Conservation (phyloP, 2,888 invertebrate genomes). For the Cerastis leucographa region DNA sequence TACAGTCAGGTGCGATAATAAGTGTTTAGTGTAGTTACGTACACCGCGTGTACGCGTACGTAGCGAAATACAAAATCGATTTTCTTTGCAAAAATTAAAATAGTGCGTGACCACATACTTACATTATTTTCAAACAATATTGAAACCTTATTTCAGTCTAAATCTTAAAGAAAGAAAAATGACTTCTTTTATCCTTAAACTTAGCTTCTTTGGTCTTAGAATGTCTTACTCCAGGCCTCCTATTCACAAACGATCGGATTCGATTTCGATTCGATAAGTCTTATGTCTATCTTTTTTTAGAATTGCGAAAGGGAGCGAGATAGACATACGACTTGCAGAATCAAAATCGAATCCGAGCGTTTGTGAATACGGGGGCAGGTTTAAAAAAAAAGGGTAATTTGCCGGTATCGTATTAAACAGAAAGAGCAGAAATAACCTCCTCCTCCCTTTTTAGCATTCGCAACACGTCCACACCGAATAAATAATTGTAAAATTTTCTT, state of each 20-base stretch:
- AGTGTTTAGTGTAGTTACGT: not conserved
- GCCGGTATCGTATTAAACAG: not conserved
- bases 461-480: not conserved
- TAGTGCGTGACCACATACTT: not conserved
- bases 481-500: conserved; percentile 9
- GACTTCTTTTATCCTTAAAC: not conserved
- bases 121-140: not conserved
- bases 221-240: not conserved
- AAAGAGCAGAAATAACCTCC: not conserved
- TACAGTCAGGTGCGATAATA: conserved; percentile 5
- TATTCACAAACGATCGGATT: too few species aligned
- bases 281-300: too few species aligned
- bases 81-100: not conserved
- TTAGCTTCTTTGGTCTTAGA: not conserved
- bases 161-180: not conserved
- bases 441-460: not conserved
- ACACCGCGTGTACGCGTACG: too few species aligned
- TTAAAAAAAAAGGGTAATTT: not conserved
- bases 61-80: not conserved
- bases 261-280: too few species aligned
- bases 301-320: too few species aligned
- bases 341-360: too few species aligned
- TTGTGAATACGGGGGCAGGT: too few species aligned
- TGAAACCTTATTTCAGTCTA: not conserved
- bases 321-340: too few species aligned